Conservation (phyloP, 2,113 vertebrate species). For the Oxyruncus cristatus region DNA sequence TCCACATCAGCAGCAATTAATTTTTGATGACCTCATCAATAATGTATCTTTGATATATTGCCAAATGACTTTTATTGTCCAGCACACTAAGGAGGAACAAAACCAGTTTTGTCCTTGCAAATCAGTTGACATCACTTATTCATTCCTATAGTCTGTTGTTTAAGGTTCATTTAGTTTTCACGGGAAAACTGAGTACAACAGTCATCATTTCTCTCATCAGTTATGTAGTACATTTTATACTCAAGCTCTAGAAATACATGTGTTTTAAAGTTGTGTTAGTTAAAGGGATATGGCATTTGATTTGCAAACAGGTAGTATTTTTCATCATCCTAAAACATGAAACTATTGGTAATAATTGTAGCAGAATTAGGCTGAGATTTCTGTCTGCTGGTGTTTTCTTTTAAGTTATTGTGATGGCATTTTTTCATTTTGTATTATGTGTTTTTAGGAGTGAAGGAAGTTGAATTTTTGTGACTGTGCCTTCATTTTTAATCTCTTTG, state of each 20-base stretch:
- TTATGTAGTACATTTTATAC: neutral
- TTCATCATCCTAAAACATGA: neutral
- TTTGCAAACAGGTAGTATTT: constrained; percentile 4
- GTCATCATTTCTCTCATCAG: neutral
- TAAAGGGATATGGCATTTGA: constrained; percentile 3
- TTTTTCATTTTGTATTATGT: neutral
- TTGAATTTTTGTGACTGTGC: constrained; percentile 33
- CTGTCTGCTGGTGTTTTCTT: neutral
- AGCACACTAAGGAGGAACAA: neutral
- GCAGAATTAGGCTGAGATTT: neutral
- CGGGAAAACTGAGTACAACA: neutral
- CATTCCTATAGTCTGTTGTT: neutral
- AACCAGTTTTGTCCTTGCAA: neutral
- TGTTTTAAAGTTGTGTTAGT: neutral
- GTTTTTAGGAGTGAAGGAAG: constrained; percentile 16
- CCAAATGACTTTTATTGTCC: neutral
- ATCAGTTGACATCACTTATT: neutral
- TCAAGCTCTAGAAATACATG: neutral
- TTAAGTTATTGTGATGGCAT: neutral
- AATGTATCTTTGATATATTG: neutral
- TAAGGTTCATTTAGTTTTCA: neutral
- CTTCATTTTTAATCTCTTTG: constrained; percentile 51
- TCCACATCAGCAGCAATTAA: neutral
- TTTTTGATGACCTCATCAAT: neutral
- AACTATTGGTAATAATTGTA: neutral